Percentiles rank a stretch among this genome's conserved stretches.
Evolutionary conservation across 2,113 vertebrate genomes (phyloP).

Genomic region (Illadopsis cleaveri): DNA sequence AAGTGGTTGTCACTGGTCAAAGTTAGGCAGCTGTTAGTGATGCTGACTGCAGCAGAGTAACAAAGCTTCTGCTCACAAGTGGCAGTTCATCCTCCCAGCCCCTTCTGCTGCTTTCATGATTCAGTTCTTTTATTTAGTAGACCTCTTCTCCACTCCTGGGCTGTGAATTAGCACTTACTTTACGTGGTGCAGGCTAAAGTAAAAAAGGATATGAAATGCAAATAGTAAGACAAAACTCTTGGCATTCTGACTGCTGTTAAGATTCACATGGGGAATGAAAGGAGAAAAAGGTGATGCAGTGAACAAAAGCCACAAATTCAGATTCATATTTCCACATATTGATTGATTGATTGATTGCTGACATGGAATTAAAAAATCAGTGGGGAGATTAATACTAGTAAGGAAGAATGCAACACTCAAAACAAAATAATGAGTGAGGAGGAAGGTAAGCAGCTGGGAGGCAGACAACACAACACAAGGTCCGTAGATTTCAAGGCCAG

Average conservation of each 20-base stretch:
- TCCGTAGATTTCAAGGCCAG: neutral
- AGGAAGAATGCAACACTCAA: neutral
- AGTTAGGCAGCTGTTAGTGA: neutral
- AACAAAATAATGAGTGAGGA: neutral
- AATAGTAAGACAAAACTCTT: neutral
- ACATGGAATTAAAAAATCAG: neutral
- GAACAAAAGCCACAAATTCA: neutral
- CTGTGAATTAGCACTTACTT: neutral
- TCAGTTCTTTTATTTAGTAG: neutral
- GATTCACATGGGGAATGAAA: neutral
- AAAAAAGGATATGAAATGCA: neutral
- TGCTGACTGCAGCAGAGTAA: neutral
- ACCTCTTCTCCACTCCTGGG: neutral
- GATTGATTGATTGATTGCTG: neutral
- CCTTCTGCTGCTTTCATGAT: neutral
- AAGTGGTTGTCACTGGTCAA: neutral
- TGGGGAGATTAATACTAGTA: neutral
- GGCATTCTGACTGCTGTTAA: neutral
- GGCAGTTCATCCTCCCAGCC: neutral
- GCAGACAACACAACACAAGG: neutral
- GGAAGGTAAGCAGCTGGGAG: neutral
- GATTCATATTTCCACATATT: neutral
- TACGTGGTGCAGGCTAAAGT: neutral
- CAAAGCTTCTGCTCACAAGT: neutral
- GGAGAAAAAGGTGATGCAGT: neutral